phyloP scores from a whole-genome alignment of 1,140 invertebrate species.

The Prorops nasuta region DNA sequence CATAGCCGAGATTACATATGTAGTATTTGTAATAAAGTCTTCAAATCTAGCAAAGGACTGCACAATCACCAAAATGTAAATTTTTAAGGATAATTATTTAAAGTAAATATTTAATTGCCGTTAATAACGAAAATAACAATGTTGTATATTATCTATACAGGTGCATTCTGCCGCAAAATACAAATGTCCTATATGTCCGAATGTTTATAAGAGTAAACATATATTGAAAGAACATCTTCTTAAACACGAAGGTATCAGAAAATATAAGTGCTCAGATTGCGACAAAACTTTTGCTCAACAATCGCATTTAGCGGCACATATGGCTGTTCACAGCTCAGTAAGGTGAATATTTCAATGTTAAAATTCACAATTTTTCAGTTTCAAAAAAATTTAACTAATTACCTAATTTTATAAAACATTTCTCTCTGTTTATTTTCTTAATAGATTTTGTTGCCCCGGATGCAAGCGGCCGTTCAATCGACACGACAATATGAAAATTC shows the following conservation, averaged over 20 bases:
- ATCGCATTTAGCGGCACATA: constrained; percentile 42
- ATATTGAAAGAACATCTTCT: constrained; percentile 42
- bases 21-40: constrained; percentile 29
- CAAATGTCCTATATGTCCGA: constrained; percentile 34
- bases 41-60: constrained; percentile 36
- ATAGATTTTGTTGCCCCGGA: constrained; percentile 36
- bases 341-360: constrained; percentile 20
- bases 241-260: constrained; percentile 42
- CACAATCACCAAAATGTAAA: constrained; percentile 41
- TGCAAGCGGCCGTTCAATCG: constrained; percentile 38
- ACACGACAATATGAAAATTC: constrained; percentile 43
- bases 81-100: background rate
- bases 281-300: constrained; percentile 37
- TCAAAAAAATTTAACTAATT: background rate
- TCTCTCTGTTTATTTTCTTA: constrained; percentile 11
- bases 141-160: constrained; percentile 10
- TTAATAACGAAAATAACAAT: constrained; percentile 5
- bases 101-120: background rate
- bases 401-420: background rate
- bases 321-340: constrained; percentile 35
- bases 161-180: constrained; percentile 37
- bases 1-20: constrained; percentile 36
- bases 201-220: constrained; percentile 39
- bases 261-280: constrained; percentile 37
- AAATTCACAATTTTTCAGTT: background rate